A percentile compares a stretch with the other conserved stretches of the same genome.
Evolutionary conservation across 2,113 vertebrate genomes (phyloP).

Genomic region (Elachura formosa): DNA sequence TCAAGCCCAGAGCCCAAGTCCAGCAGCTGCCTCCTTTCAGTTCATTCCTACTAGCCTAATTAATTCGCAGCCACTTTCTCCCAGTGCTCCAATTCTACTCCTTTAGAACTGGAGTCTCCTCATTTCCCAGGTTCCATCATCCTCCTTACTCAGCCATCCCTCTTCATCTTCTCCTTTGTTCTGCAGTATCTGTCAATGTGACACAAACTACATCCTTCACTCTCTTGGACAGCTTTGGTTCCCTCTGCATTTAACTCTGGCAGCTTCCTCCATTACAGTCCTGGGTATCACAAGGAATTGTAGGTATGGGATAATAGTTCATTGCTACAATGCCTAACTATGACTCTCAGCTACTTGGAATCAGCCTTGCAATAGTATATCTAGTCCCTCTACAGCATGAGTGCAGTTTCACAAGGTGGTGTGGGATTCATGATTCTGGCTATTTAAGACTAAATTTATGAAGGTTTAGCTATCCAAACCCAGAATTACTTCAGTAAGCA

Average conservation of each 20-base stretch:
- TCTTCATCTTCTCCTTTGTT: not conserved
- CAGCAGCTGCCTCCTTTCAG: not conserved
- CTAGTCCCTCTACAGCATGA: not conserved
- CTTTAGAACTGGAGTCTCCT: not conserved
- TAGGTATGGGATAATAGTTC: not conserved
- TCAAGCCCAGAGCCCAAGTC: not conserved
- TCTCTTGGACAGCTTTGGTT: not conserved
- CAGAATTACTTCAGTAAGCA: not conserved
- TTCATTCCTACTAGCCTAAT: not conserved
- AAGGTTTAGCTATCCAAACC: not conserved
- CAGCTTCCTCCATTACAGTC: not conserved
- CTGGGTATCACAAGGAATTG: not conserved
- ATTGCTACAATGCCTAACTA: not conserved
- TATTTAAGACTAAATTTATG: not conserved
- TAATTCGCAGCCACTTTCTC: not conserved
- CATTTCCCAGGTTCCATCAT: not conserved
- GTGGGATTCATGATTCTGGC: not conserved
- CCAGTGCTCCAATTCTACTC: not conserved
- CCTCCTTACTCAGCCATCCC: not conserved
- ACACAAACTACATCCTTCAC: not conserved
- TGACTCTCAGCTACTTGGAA: not conserved
- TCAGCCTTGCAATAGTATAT: not conserved
- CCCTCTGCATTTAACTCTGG: not conserved
- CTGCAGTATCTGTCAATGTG: not conserved
- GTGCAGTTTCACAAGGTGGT: not conserved